Conservation (phyloP, 2,888 invertebrate genomes). For the Trichopria drosophilae region DNA sequence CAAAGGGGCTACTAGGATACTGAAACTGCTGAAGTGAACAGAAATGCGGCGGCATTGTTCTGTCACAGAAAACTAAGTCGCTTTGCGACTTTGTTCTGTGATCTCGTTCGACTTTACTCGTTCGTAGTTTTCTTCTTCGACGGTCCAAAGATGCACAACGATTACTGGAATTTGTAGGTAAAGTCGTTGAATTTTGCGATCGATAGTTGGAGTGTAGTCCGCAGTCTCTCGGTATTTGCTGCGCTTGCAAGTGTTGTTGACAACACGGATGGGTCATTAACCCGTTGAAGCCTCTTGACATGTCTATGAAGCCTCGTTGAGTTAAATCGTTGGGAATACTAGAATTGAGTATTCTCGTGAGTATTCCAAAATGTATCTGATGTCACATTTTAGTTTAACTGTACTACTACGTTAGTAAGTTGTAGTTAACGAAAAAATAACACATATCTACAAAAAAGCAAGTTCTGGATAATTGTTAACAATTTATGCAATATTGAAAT, state of each 20-base stretch:
- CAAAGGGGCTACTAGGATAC: slow-evolving; percentile 43
- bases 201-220: slow-evolving; percentile 32
- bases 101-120: slow-evolving; percentile 48
- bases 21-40: slow-evolving; percentile 49
- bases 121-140: slow-evolving; percentile 44
- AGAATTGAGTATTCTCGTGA: too few species aligned
- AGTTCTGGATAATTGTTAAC: too few species aligned
- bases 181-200: slow-evolving; percentile 35
- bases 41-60: slow-evolving; percentile 34
- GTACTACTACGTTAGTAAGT: too few species aligned
- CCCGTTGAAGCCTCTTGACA: too few species aligned
- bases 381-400: too few species aligned
- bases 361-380: too few species aligned
- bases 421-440: too few species aligned
- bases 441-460: too few species aligned
- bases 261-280: too few species aligned
- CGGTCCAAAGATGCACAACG: slow-evolving; percentile 46
- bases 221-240: slow-evolving; percentile 33
- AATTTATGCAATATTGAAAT: too few species aligned
- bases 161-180: slow-evolving; percentile 35
- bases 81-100: slow-evolving; percentile 51
- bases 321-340: slow-evolving; percentile 29
- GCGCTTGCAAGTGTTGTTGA: slow-evolving; percentile 26
- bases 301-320: slow-evolving; percentile 33
- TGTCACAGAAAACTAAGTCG: slow-evolving; percentile 42